Conservation (phyloP, 2,888 invertebrate genomes). For the Phasia obesa region DNA sequence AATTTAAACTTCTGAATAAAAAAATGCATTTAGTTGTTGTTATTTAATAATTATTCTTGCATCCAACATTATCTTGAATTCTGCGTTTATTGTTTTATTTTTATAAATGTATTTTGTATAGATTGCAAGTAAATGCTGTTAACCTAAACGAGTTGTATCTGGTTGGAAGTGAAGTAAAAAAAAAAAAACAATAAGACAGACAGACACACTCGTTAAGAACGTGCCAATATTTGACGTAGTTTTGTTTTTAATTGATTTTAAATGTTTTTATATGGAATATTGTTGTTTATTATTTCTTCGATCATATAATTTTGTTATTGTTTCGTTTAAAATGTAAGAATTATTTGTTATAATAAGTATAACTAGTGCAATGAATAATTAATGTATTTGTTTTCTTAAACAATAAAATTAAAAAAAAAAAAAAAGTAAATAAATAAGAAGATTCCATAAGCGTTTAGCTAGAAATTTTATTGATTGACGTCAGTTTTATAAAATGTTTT, state of each 20-base stretch:
- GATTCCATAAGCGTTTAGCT: slow-evolving; percentile 32
- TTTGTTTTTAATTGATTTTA: slow-evolving; percentile 25
- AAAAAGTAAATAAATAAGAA: background rate
- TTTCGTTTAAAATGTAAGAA: slow-evolving; percentile 44
- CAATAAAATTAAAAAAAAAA: background rate
- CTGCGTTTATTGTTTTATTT: no score
- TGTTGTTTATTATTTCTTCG: background rate
- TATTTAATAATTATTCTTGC: background rate
- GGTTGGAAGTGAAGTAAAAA: slow-evolving; percentile 15
- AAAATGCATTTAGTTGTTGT: background rate
- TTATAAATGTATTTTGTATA: background rate
- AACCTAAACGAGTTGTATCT: slow-evolving; percentile 55
- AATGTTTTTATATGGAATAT: background rate
- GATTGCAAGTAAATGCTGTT: background rate
- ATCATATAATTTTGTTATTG: slow-evolving; percentile 55
- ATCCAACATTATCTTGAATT: slow-evolving; percentile 10
- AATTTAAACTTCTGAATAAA: slow-evolving; percentile 22
- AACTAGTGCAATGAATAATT: slow-evolving; percentile 43
- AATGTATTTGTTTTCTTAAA: background rate
- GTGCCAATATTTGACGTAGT: slow-evolving; percentile 45
- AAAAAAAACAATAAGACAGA: slow-evolving; percentile 13
- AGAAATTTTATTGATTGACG: slow-evolving; percentile 20
- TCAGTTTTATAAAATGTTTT: slow-evolving; percentile 13
- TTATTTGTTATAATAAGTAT: background rate
- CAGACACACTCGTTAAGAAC: slow-evolving; percentile 46